phyloP scores from a whole-genome alignment of 1,140 invertebrate species.

The Brachionus manjavacas region DNA sequence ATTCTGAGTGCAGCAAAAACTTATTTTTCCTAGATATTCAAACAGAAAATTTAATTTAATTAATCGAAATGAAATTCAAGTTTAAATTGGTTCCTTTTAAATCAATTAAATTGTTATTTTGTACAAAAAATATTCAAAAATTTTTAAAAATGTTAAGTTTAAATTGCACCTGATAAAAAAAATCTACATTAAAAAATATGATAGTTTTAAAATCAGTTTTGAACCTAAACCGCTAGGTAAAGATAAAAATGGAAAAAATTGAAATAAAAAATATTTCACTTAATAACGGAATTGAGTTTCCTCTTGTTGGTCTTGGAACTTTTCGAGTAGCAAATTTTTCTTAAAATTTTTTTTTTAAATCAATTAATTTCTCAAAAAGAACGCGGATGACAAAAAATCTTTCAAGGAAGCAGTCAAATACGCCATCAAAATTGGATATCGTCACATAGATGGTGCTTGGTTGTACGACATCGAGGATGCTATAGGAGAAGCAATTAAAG shows the following conservation, averaged over 20 bases:
- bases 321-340: neutral
- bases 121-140: too few relatives aligned
- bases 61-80: neutral
- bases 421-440: slow-evolving; percentile 33
- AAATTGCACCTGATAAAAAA: neutral
- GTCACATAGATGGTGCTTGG: slow-evolving; percentile 39
- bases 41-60: neutral
- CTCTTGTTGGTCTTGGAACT: slow-evolving; percentile 36
- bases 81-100: neutral
- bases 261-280: slow-evolving; percentile 18
- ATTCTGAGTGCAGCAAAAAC: neutral
- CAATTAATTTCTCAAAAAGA: neutral
- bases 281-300: slow-evolving; percentile 1
- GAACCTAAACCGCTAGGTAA: neutral
- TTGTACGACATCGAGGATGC: slow-evolving; percentile 37
- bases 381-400: slow-evolving; percentile 11
- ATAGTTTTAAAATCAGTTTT: neutral
- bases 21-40: neutral
- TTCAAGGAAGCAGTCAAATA: slow-evolving; percentile 34
- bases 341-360: neutral
- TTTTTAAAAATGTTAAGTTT: slow-evolving; percentile 24
- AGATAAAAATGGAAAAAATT: slow-evolving; percentile 1
- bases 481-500: slow-evolving; percentile 20
- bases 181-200: neutral
- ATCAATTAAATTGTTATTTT: neutral